Evolutionary conservation across 1,140 invertebrate genomes (phyloP).

Genomic region (Popillia japonica): DNA sequence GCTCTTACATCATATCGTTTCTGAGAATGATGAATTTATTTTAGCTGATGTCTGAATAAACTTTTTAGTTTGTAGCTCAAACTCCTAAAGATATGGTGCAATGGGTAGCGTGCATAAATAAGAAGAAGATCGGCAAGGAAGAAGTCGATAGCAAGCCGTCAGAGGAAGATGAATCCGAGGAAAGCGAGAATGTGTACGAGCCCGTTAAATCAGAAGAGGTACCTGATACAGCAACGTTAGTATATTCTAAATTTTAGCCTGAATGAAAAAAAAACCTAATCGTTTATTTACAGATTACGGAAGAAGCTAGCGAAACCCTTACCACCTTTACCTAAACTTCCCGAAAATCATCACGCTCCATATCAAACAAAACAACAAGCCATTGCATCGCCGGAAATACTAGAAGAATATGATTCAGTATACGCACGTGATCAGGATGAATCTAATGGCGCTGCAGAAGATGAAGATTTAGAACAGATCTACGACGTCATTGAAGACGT

Average conservation of each 20-base stretch:
- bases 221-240: background rate
- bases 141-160: background rate
- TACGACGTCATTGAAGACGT: background rate
- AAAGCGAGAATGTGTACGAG: background rate
- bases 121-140: background rate
- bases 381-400: background rate
- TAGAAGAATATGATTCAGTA: background rate
- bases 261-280: background rate
- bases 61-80: slow-evolving; percentile 23
- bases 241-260: background rate
- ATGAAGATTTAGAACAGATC: background rate
- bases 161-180: background rate
- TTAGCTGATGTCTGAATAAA: background rate
- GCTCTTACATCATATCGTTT: background rate
- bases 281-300: background rate
- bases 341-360: background rate
- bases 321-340: background rate
- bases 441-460: background rate
- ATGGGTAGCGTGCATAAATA: slow-evolving; percentile 15
- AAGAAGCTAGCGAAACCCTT: background rate
- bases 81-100: slow-evolving; percentile 1
- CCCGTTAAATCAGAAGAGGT: background rate
- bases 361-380: background rate
- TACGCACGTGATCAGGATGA: background rate
- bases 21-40: background rate